Conservation (phyloP, 2,888 invertebrate species). For the Ornithoptera alexandrae region DNA sequence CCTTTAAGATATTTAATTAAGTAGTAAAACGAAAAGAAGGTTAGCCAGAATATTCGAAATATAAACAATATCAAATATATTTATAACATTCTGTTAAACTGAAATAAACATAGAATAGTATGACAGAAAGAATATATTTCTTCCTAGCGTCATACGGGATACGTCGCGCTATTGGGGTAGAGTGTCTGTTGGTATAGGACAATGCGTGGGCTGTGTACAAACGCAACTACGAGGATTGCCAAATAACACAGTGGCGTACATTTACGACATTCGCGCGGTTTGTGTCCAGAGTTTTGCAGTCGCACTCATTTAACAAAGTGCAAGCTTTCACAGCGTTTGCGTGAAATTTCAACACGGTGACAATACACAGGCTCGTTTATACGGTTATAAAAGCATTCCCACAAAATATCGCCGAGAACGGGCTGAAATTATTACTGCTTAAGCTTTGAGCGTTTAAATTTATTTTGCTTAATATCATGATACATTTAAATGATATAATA, state of each 20-base stretch:
- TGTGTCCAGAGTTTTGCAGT: slow-evolving; percentile 57
- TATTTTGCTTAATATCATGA: slow-evolving; percentile 13
- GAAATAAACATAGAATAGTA: neutral
- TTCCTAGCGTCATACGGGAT: slow-evolving; percentile 1
- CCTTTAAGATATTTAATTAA: too few relatives aligned
- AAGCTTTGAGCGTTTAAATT: slow-evolving; percentile 17
- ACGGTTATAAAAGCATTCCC: slow-evolving; percentile 44
- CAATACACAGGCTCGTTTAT: slow-evolving; percentile 55
- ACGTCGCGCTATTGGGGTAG: slow-evolving; percentile 35
- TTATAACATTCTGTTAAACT: neutral
- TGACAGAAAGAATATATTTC: neutral
- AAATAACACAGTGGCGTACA: slow-evolving; percentile 46
- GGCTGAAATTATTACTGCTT: slow-evolving; percentile 23
- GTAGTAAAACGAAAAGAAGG: too few relatives aligned
- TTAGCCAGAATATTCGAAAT: neutral
- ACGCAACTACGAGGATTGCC: slow-evolving; percentile 43
- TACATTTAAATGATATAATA: slow-evolving; percentile 6
- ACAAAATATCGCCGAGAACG: slow-evolving; percentile 39
- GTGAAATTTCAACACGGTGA: slow-evolving; percentile 55
- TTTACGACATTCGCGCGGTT: slow-evolving; percentile 57
- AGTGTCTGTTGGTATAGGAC: slow-evolving; percentile 54
- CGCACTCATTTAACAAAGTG: slow-evolving; percentile 68
- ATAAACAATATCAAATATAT: neutral
- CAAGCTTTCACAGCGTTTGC: slow-evolving; percentile 64
- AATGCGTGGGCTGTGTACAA: slow-evolving; percentile 45